These are phyloP conservation scores for Sycophaga agraensis DNA, from an alignment of 1,140 invertebrate genomes.

Conservation along the genomic window DNA sequence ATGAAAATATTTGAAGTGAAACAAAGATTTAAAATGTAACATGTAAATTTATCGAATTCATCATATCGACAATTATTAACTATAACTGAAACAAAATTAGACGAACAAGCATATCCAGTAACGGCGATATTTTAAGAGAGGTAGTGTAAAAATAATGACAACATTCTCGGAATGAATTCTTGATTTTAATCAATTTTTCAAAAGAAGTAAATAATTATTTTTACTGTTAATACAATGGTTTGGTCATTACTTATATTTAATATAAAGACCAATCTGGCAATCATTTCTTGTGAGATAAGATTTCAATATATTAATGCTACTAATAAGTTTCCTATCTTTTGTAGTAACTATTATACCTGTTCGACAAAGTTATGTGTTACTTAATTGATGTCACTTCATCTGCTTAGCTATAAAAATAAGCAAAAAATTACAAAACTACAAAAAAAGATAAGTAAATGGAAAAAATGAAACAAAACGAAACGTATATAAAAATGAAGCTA, in stretches of 20 bases:
- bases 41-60: conserved; percentile 42
- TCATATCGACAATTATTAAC: conserved; percentile 43
- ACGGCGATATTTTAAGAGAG: background rate
- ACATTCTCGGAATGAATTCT: conserved; percentile 2
- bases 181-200: background rate
- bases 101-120: conserved; percentile 11
- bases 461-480: conserved; percentile 15
- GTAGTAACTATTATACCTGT: conserved; percentile 33
- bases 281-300: conserved; percentile 17
- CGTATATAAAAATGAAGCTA: no score
- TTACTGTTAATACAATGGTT: no score
- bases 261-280: background rate
- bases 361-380: conserved; percentile 26
- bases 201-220: no score
- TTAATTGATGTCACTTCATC: conserved; percentile 35
- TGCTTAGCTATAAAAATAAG: conserved; percentile 31
- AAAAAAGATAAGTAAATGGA: background rate
- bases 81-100: conserved; percentile 36
- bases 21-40: conserved; percentile 36
- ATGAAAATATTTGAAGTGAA: conserved; percentile 42
- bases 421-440: background rate
- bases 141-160: background rate
- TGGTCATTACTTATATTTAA: background rate
- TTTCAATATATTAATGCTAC: no score
- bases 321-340: conserved; percentile 42